Evolutionary conservation across 2,888 invertebrate genomes (phyloP).

Genomic region (Blomia tropicalis): DNA sequence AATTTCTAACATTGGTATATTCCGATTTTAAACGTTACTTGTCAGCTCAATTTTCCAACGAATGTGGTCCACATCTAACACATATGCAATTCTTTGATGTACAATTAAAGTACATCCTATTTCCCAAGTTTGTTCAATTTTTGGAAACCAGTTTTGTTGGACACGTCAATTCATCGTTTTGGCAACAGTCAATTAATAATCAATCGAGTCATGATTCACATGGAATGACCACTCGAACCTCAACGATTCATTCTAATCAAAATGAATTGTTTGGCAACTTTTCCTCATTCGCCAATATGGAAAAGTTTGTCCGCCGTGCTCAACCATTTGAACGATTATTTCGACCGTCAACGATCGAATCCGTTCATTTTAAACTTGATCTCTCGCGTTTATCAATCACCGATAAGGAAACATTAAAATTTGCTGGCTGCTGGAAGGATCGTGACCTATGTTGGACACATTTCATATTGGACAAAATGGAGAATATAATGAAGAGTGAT

Average conservation of each 20-base stretch:
- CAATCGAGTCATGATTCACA: not conserved
- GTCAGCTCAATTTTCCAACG: not conserved
- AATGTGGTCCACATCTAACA: too few species aligned
- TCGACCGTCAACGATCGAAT: not conserved
- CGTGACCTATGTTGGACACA: not conserved
- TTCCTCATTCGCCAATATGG: not conserved
- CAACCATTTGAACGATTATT: not conserved
- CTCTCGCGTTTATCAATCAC: not conserved
- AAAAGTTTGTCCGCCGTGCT: not conserved
- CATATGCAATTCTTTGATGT: not conserved
- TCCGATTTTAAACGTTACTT: not conserved
- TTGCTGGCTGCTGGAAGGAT: too few species aligned
- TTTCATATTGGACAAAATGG: not conserved
- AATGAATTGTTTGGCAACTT: not conserved
- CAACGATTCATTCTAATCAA: not conserved
- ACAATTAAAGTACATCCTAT: not conserved
- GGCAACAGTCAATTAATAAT: conserved; percentile 48
- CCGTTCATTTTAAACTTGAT: not conserved
- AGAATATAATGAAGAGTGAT: not conserved
- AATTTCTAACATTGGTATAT: not conserved
- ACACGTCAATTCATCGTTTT: conserved; percentile 46
- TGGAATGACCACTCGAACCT: not conserved
- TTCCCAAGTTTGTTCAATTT: not conserved
- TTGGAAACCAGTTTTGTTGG: not conserved
- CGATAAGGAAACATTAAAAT: not conserved